These are phyloP conservation scores for Malachius bipustulatus DNA, from an alignment of 2,888 invertebrate genomes.

Conservation along the genomic window DNA sequence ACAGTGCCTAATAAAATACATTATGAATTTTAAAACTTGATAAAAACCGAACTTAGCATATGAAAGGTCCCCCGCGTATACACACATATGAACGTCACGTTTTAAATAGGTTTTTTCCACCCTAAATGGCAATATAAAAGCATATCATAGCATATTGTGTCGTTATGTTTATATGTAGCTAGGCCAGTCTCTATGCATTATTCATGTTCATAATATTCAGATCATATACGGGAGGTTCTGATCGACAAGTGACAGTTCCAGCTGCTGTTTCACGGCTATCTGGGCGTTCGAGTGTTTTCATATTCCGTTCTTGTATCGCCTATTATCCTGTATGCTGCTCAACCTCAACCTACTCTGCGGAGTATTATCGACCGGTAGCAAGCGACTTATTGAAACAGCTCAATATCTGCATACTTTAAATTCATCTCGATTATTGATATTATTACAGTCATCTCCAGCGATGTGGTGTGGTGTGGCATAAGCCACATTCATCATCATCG, in stretches of 20 bases:
- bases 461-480: too few relatives aligned
- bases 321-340: too few relatives aligned
- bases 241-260: slow-evolving; percentile 39
- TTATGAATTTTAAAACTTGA: slow-evolving; percentile 31
- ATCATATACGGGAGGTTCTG: slow-evolving; percentile 31
- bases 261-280: slow-evolving; percentile 36
- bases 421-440: too few relatives aligned
- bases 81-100: slow-evolving; percentile 37
- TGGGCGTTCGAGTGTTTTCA: slow-evolving; percentile 33
- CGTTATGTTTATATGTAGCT: slow-evolving; percentile 30
- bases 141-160: slow-evolving; percentile 35
- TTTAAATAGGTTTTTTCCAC: slow-evolving; percentile 37
- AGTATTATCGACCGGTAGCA: too few relatives aligned
- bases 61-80: slow-evolving; percentile 31
- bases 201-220: slow-evolving; percentile 33
- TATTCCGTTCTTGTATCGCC: too few relatives aligned
- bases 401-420: too few relatives aligned
- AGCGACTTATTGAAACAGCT: too few relatives aligned
- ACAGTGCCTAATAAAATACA: slow-evolving; percentile 24
- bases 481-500: too few relatives aligned
- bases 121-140: slow-evolving; percentile 36
- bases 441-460: too few relatives aligned
- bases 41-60: slow-evolving; percentile 33
- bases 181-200: slow-evolving; percentile 33
- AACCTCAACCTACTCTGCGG: too few relatives aligned